Evolutionary conservation across 2,113 vertebrate species (phyloP).

Genomic region (Parus major): DNA sequence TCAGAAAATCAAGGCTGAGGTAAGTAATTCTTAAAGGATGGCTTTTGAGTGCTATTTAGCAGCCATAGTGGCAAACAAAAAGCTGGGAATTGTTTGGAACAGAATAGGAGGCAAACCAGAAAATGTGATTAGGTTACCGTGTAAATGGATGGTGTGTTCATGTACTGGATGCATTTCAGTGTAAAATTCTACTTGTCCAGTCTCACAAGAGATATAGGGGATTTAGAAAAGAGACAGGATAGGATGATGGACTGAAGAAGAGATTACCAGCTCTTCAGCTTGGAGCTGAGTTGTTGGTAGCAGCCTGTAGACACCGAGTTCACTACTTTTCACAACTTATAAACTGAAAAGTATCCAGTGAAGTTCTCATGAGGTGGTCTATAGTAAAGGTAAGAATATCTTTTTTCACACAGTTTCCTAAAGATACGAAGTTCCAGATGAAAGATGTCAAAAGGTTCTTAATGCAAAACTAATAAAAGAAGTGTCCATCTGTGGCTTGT

Average conservation of each 20-base stretch:
- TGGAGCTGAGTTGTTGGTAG: background rate
- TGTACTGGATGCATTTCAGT: background rate
- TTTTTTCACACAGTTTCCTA: background rate
- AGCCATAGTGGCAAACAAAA: background rate
- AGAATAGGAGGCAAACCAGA: background rate
- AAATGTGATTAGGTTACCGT: background rate
- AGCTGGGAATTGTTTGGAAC: background rate
- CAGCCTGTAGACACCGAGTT: background rate
- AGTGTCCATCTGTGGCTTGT: background rate
- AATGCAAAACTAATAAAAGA: background rate
- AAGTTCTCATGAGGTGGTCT: rapidly evolving
- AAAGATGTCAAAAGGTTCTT: background rate
- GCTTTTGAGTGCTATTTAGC: background rate
- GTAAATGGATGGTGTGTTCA: background rate
- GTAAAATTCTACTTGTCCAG: background rate
- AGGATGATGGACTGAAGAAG: background rate
- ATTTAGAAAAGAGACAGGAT: background rate
- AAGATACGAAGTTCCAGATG: background rate
- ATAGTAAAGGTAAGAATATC: background rate
- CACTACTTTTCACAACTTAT: background rate
- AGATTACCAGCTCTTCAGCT: background rate
- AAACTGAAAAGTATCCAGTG: background rate
- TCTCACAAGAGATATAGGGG: background rate
- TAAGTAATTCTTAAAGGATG: background rate
- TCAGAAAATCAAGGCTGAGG: background rate